Conservation (phyloP, 2,888 invertebrate genomes). For the Bhutanitis thaidina region DNA sequence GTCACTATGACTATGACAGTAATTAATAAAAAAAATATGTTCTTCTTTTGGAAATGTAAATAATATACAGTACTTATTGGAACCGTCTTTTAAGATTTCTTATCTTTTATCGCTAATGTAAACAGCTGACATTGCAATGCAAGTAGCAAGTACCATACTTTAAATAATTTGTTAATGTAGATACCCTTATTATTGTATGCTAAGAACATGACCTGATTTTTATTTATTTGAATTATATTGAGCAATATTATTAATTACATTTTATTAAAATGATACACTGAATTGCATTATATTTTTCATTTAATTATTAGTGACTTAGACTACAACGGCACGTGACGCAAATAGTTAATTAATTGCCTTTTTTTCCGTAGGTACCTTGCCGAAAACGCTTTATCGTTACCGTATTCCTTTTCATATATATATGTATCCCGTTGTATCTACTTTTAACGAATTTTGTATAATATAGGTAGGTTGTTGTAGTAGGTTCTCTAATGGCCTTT, state of each 20-base stretch:
- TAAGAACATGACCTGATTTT: constrained; percentile 46
- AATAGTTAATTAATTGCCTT: no score
- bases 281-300: constrained; percentile 26
- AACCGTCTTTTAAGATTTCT: constrained; percentile 1
- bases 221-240: constrained; percentile 74
- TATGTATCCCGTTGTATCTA: no score
- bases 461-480: no score
- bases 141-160: constrained; percentile 3
- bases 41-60: constrained; percentile 5
- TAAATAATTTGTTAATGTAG: not conserved
- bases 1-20: no score
- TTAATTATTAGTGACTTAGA: not conserved
- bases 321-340: no score
- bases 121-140: not conserved
- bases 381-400: no score
- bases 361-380: no score
- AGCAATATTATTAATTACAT: constrained; percentile 72
- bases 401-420: no score
- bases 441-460: no score
- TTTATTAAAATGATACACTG: constrained; percentile 68
- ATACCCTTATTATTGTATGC: constrained; percentile 67
- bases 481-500: no score
- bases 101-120: not conserved
- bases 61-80: not conserved
- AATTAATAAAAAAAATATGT: not conserved